Evolutionary conservation across 2,113 vertebrate genomes (phyloP).

Genomic region (Rhynchomys soricoides): DNA sequence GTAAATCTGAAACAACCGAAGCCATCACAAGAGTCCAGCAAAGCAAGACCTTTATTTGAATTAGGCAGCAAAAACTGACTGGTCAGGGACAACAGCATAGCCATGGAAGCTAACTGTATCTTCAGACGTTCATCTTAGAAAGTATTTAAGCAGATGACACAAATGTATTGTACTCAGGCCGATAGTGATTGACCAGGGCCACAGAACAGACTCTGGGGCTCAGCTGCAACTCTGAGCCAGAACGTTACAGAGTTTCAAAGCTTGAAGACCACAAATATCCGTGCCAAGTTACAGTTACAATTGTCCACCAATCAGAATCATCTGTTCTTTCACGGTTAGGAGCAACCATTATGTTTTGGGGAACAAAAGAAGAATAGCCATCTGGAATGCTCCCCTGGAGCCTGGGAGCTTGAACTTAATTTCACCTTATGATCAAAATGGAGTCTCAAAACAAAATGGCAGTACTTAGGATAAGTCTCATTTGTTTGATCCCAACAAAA

Average conservation of each 20-base stretch:
- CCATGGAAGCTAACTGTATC: neutral
- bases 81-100: neutral
- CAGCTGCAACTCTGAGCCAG: neutral
- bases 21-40: neutral
- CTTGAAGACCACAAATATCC: neutral
- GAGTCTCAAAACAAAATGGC: neutral
- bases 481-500: neutral
- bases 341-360: neutral
- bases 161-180: neutral
- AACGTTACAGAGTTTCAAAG: neutral
- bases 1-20: neutral
- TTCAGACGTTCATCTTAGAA: neutral
- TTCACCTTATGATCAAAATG: neutral
- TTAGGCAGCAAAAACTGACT: neutral
- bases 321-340: neutral
- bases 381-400: neutral
- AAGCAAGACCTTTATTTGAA: neutral
- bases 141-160: neutral
- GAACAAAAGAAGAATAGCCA: neutral
- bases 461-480: neutral
- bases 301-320: neutral
- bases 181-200: neutral
- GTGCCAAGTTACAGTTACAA: neutral
- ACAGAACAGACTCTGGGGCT: neutral
- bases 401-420: neutral